Evolutionary conservation across 2,113 vertebrate species (phyloP).

Genomic region (Opisthocomus hoazin): DNA sequence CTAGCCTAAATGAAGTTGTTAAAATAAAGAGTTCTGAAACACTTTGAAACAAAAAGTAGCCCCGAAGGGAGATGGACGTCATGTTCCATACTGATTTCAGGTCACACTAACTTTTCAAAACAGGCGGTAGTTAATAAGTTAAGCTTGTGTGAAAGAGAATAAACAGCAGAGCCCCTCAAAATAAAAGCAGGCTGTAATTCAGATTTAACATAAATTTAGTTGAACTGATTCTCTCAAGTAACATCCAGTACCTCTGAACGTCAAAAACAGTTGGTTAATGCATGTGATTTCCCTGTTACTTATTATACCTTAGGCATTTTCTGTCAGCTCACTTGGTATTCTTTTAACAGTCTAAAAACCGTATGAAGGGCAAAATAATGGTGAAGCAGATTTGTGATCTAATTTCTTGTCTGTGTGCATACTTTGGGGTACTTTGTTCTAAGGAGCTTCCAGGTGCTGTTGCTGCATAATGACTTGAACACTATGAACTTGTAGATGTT

Average conservation of each 20-base stretch:
- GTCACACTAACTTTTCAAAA: background rate
- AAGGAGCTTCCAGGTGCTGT: background rate
- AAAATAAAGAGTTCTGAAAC: background rate
- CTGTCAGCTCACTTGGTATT: background rate
- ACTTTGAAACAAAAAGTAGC: background rate
- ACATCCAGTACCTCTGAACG: background rate
- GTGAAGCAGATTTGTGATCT: background rate
- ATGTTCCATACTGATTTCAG: background rate
- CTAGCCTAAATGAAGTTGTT: background rate
- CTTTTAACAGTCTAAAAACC: background rate
- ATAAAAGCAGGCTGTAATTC: background rate
- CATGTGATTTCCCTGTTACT: background rate
- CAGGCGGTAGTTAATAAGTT: background rate
- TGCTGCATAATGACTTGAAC: background rate
- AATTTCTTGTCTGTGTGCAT: background rate
- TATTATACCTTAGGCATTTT: background rate
- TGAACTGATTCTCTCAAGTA: background rate
- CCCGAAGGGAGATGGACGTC: background rate
- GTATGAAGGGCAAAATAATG: background rate
- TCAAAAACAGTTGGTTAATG: background rate
- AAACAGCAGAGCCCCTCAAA: background rate
- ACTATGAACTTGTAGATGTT: background rate
- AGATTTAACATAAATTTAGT: background rate
- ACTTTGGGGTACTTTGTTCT: background rate
- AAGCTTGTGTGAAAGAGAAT: background rate